Evolutionary conservation across 2,113 vertebrate genomes (phyloP).

Genomic region (Cebus imitator): DNA sequence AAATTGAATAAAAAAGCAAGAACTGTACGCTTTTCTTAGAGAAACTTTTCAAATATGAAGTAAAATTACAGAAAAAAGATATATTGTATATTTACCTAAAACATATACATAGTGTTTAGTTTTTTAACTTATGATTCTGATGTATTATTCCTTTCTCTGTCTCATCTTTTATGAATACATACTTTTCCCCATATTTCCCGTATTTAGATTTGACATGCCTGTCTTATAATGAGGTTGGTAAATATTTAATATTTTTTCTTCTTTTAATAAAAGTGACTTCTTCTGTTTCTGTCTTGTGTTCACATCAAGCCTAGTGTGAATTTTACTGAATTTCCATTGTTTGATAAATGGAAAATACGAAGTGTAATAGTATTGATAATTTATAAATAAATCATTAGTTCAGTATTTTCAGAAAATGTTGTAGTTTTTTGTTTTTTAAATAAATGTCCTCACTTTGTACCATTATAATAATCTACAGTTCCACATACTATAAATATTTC

Average conservation of each 20-base stretch:
- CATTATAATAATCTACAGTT: background rate
- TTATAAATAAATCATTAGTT: constrained; percentile 34
- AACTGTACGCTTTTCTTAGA: background rate
- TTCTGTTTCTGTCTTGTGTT: constrained; percentile 73
- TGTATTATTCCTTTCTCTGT: background rate
- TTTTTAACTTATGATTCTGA: background rate
- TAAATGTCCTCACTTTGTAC: background rate
- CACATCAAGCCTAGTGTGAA: constrained; percentile 63
- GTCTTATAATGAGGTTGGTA: constrained; percentile 71
- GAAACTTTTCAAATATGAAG: background rate
- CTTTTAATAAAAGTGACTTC: constrained; percentile 77
- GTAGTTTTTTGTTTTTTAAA: background rate
- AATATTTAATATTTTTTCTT: constrained; percentile 78
- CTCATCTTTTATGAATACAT: background rate
- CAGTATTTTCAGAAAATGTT: background rate
- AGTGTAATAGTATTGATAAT: background rate
- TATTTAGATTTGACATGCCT: constrained; percentile 51
- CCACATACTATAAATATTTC: background rate
- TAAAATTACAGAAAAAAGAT: background rate
- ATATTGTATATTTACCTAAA: background rate
- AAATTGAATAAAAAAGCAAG: background rate
- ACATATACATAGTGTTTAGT: background rate
- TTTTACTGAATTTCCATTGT: constrained; percentile 78
- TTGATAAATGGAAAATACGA: constrained; percentile 74
- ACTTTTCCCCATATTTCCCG: constrained; percentile 69